phyloP scores from a whole-genome alignment of 2,797 vertebrate genomes.

The Poeciliopsis presidionis region DNA sequence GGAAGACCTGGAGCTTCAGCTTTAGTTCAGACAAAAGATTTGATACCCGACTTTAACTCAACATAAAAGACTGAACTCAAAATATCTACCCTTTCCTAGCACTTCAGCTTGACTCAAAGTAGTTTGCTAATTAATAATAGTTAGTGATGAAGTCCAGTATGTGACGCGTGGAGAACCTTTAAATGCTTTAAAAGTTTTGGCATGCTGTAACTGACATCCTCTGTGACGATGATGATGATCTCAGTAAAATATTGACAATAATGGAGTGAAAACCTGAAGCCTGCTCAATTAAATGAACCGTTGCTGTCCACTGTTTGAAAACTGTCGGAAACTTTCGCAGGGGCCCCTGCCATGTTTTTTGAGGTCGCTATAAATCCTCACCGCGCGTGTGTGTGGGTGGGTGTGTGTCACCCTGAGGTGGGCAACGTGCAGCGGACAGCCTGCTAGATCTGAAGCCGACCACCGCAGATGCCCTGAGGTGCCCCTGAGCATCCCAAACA shows the following conservation, averaged over 20 bases:
- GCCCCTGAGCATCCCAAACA: constrained; percentile 53
- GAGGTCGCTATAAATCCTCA: not conserved
- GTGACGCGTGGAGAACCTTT: not conserved
- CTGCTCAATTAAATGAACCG: not conserved
- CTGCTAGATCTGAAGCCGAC: constrained; percentile 31
- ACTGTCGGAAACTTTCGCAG: not conserved
- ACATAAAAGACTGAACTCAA: not conserved
- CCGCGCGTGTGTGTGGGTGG: not conserved
- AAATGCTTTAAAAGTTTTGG: not conserved
- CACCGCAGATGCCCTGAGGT: constrained; percentile 45
- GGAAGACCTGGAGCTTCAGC: not conserved
- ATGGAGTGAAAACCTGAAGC: not conserved
- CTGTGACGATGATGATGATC: not conserved
- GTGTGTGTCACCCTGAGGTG: constrained; percentile 33
- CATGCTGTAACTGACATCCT: not conserved
- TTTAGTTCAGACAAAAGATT: not conserved
- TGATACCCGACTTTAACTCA: not conserved
- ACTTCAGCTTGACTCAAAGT: not conserved
- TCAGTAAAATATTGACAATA: not conserved
- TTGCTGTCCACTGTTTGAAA: not conserved
- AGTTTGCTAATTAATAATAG: not conserved
- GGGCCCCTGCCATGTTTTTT: constrained; percentile 21
- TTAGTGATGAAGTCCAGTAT: not conserved
- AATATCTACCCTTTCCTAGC: not conserved
- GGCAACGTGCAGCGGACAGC: constrained; percentile 28